Evolutionary conservation across 1,140 invertebrate genomes (phyloP).

Genomic region (Hyles vespertilio): DNA sequence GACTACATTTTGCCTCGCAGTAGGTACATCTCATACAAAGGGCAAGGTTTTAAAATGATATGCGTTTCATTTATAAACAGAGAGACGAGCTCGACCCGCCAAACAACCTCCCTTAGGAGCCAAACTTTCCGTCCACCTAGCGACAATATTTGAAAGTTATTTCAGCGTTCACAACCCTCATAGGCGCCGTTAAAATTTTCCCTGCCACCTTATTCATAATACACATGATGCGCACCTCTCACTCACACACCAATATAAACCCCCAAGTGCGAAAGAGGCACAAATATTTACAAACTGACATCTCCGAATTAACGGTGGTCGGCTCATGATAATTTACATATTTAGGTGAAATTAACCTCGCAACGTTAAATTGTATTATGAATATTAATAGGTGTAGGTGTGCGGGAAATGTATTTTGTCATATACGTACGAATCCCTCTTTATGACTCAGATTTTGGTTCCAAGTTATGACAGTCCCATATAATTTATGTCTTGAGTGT

Average conservation of each 20-base stretch:
- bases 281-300: constrained; percentile 70
- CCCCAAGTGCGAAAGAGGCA: constrained; percentile 28
- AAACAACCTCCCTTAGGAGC: constrained; percentile 66
- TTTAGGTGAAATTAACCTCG: constrained; percentile 75
- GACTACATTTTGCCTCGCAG: too few species aligned
- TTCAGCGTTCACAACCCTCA: constrained; percentile 72
- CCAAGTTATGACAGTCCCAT: constrained; percentile 11
- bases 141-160: constrained; percentile 76
- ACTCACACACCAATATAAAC: constrained; percentile 18
- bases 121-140: constrained; percentile 73
- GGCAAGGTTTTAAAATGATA: constrained; percentile 61
- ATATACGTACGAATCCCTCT: constrained; percentile 43
- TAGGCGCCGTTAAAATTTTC: constrained; percentile 75
- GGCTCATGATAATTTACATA: constrained; percentile 76
- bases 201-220: constrained; percentile 74
- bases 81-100: constrained; percentile 49
- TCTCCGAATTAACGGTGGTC: constrained; percentile 71
- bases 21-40: too few species aligned
- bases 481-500: neutral
- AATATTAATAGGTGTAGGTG: constrained; percentile 70
- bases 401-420: constrained; percentile 53
- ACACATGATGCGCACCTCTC: constrained; percentile 43
- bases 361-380: constrained; percentile 74
- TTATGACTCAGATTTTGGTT: constrained; percentile 59
- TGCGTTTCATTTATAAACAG: constrained; percentile 71